A percentile compares a stretch with the other conserved stretches of the same genome.
phyloP scores from a whole-genome alignment of 2,113 vertebrate genomes.

The Dryoscopus gambensis region DNA sequence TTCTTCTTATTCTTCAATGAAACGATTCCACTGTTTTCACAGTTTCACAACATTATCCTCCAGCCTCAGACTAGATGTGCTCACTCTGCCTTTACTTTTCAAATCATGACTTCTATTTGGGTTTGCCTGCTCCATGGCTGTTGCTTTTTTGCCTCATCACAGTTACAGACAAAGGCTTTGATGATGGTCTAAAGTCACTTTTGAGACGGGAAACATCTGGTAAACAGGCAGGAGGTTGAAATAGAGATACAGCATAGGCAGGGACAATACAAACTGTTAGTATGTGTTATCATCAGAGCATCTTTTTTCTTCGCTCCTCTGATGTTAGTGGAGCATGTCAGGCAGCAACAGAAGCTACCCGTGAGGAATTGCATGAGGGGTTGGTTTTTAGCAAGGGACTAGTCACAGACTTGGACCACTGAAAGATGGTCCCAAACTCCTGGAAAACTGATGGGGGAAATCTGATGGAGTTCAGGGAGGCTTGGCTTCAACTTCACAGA shows the following conservation, averaged over 20 bases:
- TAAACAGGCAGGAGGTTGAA: background rate
- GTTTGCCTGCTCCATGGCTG: background rate
- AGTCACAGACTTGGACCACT: background rate
- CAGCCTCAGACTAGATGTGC: background rate
- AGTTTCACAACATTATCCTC: background rate
- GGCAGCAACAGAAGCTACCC: background rate
- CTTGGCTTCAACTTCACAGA: background rate
- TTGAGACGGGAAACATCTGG: background rate
- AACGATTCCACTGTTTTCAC: background rate
- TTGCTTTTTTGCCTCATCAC: background rate
- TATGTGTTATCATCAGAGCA: background rate
- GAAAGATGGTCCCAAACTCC: background rate
- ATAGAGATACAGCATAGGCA: background rate
- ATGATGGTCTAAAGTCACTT: background rate
- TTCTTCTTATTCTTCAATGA: background rate
- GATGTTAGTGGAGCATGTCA: background rate
- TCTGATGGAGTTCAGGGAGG: background rate
- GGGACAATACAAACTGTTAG: background rate
- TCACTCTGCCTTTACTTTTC: background rate
- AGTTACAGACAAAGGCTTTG: background rate
- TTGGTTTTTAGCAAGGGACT: background rate
- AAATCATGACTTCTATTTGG: background rate
- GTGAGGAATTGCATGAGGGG: background rate
- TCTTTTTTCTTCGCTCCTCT: background rate
- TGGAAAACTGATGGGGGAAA: background rate